phyloP scores from a whole-genome alignment of 2,888 invertebrate species.

The Pseudococcus longispinus region DNA sequence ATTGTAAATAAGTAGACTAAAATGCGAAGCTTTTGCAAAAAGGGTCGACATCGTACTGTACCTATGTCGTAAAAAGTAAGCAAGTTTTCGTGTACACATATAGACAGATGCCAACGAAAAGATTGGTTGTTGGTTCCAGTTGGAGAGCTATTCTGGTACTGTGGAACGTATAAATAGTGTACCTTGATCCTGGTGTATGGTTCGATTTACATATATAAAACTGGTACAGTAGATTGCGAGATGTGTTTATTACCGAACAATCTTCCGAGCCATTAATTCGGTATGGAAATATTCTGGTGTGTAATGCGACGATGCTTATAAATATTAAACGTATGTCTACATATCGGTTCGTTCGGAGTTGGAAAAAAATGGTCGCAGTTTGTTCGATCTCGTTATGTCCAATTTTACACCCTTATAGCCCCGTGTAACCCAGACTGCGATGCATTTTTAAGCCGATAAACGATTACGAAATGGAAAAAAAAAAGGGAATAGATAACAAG shows the following conservation, averaged over 20 bases:
- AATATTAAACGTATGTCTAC: not conserved
- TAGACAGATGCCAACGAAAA: not conserved
- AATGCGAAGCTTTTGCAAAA: not conserved
- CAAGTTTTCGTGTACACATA: not conserved
- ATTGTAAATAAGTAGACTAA: not conserved
- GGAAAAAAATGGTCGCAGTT: constrained; percentile 9
- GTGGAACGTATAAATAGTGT: not conserved
- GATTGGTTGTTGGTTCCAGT: constrained; percentile 3
- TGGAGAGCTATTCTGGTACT: not conserved
- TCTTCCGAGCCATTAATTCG: constrained; percentile 39
- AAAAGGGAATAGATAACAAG: constrained; percentile 3
- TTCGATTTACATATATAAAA: not conserved
- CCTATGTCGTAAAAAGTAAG: not conserved
- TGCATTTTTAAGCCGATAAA: constrained; percentile 18
- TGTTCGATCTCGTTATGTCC: not conserved
- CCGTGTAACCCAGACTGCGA: not conserved
- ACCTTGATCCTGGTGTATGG: not conserved
- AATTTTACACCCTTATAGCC: constrained; percentile 3
- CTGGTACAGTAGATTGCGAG: constrained; percentile 15
- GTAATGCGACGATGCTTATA: not conserved
- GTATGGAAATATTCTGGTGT: constrained; percentile 32
- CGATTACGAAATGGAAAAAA: not conserved
- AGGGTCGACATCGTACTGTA: not conserved
- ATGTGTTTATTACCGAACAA: constrained; percentile 2
- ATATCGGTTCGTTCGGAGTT: not conserved